Base-by-base conservation (phyloP, 64 coral and sea anemone species). In the Pocillopora damicornis region DNA sequence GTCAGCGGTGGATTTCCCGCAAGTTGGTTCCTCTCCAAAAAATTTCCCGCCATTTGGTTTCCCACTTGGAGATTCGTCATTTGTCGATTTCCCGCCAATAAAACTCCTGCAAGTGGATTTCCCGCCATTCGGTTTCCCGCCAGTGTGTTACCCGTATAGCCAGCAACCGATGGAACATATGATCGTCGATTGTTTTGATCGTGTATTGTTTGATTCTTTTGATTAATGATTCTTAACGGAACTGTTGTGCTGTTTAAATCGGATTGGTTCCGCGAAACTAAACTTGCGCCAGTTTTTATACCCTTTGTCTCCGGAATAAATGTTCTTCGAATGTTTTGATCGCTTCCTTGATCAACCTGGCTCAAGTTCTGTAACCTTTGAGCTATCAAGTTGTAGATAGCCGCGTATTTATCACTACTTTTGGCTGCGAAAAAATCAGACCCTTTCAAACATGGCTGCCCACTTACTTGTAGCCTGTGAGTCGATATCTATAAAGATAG, bases 351-450 rank as follows among this genome's bases (percentile, higher is more conserved):
- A 63, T 81, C 63, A 36, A 16, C 26, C 57, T 85, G 64, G 72
- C 63, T 71, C 65, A 85, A 85, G 65, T 85, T 85, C 81, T 66
- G 81, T 72, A 85, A 15, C 7, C 18, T 71, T 66, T 73, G 81
- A 57, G 63, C 68, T 85, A 85, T 26, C n/a, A 85, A 20, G 37
- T 85, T 4, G 81, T 69, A 72, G 20, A 85, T 72, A 72, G 17
- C 65, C 71, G 69, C 18, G 72, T 72, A 85, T n/a, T 85, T 85
- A 63, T 85, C 81, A 72, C 35, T 67, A 73, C 12, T 72, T 58
- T 57, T 57, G 81, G 57, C 81, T 85, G 81, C 18, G 65, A 85
- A 79, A 25, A 57, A 72, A 57, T 77, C 42, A 51, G 14, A 73
- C 37, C 13, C 8, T 73, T 37, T 67, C 8, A 85, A 68, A 73